Evolutionary conservation across 2,888 invertebrate genomes (phyloP).

Genomic region (Steinernema scapterisci): DNA sequence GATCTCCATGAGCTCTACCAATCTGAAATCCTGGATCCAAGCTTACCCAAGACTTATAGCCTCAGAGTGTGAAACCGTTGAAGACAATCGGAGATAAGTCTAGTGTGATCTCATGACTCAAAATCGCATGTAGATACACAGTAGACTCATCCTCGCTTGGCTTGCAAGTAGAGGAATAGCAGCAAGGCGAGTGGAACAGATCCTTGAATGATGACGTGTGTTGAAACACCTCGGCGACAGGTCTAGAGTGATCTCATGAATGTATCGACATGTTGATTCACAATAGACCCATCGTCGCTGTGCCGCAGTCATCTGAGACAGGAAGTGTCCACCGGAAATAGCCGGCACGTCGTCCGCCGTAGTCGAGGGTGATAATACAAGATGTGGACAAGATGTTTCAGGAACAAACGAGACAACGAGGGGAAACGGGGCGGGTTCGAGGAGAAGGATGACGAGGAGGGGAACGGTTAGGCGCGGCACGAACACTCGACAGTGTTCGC

Average conservation of each 20-base stretch:
- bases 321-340: too few species aligned
- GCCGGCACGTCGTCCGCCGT: too few species aligned
- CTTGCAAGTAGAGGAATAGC: background rate
- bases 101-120: constrained; percentile 25
- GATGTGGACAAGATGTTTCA: too few species aligned
- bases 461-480: background rate
- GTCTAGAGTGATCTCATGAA: constrained; percentile 30
- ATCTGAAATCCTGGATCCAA: too few species aligned
- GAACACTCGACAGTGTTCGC: constrained; percentile 28
- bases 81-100: constrained; percentile 27
- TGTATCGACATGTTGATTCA: background rate
- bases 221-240: constrained; percentile 26
- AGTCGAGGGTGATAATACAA: too few species aligned
- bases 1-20: too few species aligned
- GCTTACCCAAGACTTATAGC: too few species aligned
- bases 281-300: constrained; percentile 13
- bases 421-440: background rate
- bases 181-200: background rate
- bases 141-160: constrained; percentile 24
- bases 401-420: too few species aligned
- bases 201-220: background rate
- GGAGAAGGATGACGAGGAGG: background rate
- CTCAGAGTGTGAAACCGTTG: too few species aligned
- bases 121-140: constrained; percentile 20
- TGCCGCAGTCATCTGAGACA: background rate